Conservation (phyloP, 2,797 vertebrate genomes). For the Danio choprae region DNA sequence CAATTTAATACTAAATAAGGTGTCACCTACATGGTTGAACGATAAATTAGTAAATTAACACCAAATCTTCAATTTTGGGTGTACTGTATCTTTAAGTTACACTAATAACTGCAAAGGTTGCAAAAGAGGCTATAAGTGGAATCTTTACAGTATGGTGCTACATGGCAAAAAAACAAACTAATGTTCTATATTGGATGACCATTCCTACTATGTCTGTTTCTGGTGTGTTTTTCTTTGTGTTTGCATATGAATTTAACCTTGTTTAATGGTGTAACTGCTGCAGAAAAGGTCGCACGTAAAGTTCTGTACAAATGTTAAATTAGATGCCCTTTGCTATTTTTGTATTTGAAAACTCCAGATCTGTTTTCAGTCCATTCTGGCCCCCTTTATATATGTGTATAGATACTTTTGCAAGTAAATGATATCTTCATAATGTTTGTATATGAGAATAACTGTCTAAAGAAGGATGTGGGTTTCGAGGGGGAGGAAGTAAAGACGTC, state of each 20-base stretch:
- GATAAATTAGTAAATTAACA: too few species aligned
- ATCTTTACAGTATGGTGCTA: constrained; percentile 7
- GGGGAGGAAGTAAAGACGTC: constrained; percentile 60
- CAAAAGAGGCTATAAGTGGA: background rate
- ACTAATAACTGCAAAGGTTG: background rate
- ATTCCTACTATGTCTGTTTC: constrained; percentile 23
- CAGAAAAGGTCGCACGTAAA: constrained; percentile 6
- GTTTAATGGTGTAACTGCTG: background rate
- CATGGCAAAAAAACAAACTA: background rate
- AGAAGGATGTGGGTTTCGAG: constrained; percentile 58
- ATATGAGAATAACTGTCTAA: constrained; percentile 62
- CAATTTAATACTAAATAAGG: too few species aligned
- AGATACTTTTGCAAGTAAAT: constrained; percentile 43
- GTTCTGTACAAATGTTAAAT: constrained; percentile 33
- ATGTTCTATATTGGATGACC: constrained; percentile 9
- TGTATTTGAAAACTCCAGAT: constrained; percentile 18
- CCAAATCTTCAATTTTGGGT: too few species aligned
- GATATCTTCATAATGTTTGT: constrained; percentile 61
- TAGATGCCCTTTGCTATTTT: constrained; percentile 28
- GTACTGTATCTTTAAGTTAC: background rate
- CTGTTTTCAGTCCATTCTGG: constrained; percentile 33
- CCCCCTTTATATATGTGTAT: constrained; percentile 61
- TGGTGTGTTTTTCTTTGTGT: background rate
- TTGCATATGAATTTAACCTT: background rate
- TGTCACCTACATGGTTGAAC: too few species aligned